Evolutionary conservation across 2,113 vertebrate species (phyloP), one percentile per base, ranked within the genome.

Genomic region (Hiodon alosoides): DNA sequence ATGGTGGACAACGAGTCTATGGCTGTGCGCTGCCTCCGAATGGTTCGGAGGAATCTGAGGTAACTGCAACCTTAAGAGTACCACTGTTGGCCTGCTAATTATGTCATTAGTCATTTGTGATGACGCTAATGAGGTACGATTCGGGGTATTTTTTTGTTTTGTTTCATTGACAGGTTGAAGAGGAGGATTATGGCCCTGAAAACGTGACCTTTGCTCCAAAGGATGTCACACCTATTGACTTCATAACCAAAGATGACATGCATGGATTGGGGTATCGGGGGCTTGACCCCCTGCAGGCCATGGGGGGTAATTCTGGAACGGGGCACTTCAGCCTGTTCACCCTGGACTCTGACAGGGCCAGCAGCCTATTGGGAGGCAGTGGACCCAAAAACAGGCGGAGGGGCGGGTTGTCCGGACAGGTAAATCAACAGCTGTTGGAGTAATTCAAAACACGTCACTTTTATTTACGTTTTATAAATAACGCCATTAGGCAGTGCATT

Each of bases 201-300:
- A 90, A 97, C 5, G 93, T 96, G 84, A 98, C 95, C 0, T 99
- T 98, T 86, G 96, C 97, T 0, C 96, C 97, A 0, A 97, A 96
- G 83, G 97, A 98, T 0, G 88, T 95, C 72, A 95, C 86, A 7
- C 96, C 94, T 0, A 87, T 98, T 14, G 93, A 96, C 81, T 90
- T 98, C 81, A 93, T 78, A 52, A 90, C 93, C 0, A 94, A 93
- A 78, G 83, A 88, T 8, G 93, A 95, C 3, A 83, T 94, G 0
- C 95, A 94, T 5, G 95, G 97, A 7, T 87, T 98, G 79, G 96
- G 94, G n/a, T 98, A 99, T 78, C 85, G 89, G 13, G 96, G 97
- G 1, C 87, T 98, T 76, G 90, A 99, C 82, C 96, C 96, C 1
- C 85, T 85, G 0, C 89, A 89, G 74, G 95, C 95, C 0, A 87